phyloP scores from a whole-genome alignment of 2,113 vertebrate species.

The Sprattus sprattus region DNA sequence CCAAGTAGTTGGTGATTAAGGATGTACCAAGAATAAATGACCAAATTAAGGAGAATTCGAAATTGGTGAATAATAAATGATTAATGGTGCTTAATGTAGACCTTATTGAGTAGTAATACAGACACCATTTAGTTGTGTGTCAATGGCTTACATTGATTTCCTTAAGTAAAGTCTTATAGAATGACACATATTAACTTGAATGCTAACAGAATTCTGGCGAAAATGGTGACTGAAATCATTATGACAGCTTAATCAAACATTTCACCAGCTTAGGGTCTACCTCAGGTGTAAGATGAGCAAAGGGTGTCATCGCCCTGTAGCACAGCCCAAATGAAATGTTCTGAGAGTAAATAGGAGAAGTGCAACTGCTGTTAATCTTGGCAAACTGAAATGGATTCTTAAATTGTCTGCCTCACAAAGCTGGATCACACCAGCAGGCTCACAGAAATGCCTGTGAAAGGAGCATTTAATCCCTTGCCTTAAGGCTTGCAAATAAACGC shows the following conservation, averaged over 20 bases:
- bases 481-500: not conserved
- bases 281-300: not conserved
- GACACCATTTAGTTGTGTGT: too few species aligned
- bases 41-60: too few species aligned
- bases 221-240: not conserved
- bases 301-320: not conserved
- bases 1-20: too few species aligned
- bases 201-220: not conserved
- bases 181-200: not conserved
- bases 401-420: not conserved
- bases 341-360: not conserved
- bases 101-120: too few species aligned
- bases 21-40: too few species aligned
- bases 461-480: not conserved
- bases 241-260: not conserved
- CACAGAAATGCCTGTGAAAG: not conserved
- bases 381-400: not conserved
- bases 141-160: too few species aligned
- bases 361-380: not conserved
- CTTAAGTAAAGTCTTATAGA: too few species aligned
- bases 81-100: too few species aligned
- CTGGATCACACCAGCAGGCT: not conserved
- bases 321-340: not conserved
- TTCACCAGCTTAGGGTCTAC: not conserved
- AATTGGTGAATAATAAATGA: too few species aligned